Evolutionary conservation across 2,888 invertebrate genomes (phyloP), one percentile per base, ranked within the genome.

Genomic region (Meiosimyza platycephala): DNA sequence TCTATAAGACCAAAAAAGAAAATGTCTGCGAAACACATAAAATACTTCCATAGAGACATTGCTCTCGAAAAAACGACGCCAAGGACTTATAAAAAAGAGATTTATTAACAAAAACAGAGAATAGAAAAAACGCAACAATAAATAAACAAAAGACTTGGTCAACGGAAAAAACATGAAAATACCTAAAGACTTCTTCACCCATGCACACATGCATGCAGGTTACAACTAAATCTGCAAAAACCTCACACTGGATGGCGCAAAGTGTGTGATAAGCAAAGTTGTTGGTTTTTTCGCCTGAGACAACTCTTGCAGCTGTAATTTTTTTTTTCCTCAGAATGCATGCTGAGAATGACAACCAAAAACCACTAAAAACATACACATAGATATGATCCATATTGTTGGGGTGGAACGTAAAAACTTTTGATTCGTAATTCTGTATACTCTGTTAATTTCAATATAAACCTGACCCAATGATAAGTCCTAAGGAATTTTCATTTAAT

Each of bases 221-320:
- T 40, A 40, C 40, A 40, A 9, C 40, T 40, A 40, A 40, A 40
- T 40, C 40, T 40, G 40, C 63, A 18, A 18, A 4, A 47, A 47
- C 16, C 33, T 33, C 62, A n/a, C 47, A 63, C 63, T 63, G 48
- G 63, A 63, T 15, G 63, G 63, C 63, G 48, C 47, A 63, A 63
- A 63, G 63, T 63, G 63, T 63, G 63, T 48, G 63, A 63, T 63
- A 63, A 63, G 48, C 63, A 47, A 47, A 62, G 18, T 47, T 63
- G 18, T 6, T 63, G 40, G 57, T 28, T 57, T 47, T 33, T 47
- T 18, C 40, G 40, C 40, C 40, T 40, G 40, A 40, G 40, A 40
- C 40, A 40, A 40, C 40, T 40, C 40, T 6, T 40, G 5, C 40
- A 28, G 40, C 9, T 40, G 40, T 9, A 40, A 9, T 40, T 40